phyloP scores from a whole-genome alignment of 2,797 vertebrate species.

The Sebastes glaucus region DNA sequence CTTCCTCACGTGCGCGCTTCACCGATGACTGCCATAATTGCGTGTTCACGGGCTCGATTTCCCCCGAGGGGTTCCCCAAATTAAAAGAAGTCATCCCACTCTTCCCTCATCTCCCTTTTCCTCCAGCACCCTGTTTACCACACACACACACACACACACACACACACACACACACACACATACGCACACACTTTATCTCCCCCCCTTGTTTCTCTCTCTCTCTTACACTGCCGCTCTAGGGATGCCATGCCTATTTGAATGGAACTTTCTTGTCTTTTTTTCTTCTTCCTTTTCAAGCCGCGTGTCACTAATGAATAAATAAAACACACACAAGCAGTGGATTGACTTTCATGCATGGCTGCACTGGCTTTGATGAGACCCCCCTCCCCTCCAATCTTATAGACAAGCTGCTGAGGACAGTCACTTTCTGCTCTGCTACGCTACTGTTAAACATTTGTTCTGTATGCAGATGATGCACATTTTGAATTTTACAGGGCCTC shows the following conservation, averaged over 20 bases:
- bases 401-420: slow-evolving; percentile 74
- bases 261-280: slow-evolving; percentile 77
- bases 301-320: slow-evolving; percentile 86
- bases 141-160: slow-evolving; percentile 1
- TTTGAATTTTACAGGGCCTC: slow-evolving; percentile 26
- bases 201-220: slow-evolving; percentile 29
- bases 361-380: slow-evolving; percentile 77
- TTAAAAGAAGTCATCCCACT: slow-evolving; percentile 84
- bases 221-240: slow-evolving; percentile 64
- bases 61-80: slow-evolving; percentile 82
- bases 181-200: slow-evolving; percentile 1
- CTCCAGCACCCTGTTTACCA: slow-evolving; percentile 60
- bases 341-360: slow-evolving; percentile 84
- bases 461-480: slow-evolving; percentile 52
- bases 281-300: slow-evolving; percentile 71
- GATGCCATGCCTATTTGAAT: slow-evolving; percentile 80
- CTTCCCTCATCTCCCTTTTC: slow-evolving; percentile 69
- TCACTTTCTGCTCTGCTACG: slow-evolving; percentile 54
- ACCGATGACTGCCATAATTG: slow-evolving; percentile 84
- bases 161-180: slow-evolving; percentile 11
- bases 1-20: slow-evolving; percentile 70
- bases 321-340: slow-evolving; percentile 81
- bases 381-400: slow-evolving; percentile 42
- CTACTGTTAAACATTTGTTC: slow-evolving; percentile 63
- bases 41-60: slow-evolving; percentile 79